These are phyloP conservation scores for Acanthis flammea DNA, from an alignment of 2,797 vertebrate species.

Conservation along the genomic window DNA sequence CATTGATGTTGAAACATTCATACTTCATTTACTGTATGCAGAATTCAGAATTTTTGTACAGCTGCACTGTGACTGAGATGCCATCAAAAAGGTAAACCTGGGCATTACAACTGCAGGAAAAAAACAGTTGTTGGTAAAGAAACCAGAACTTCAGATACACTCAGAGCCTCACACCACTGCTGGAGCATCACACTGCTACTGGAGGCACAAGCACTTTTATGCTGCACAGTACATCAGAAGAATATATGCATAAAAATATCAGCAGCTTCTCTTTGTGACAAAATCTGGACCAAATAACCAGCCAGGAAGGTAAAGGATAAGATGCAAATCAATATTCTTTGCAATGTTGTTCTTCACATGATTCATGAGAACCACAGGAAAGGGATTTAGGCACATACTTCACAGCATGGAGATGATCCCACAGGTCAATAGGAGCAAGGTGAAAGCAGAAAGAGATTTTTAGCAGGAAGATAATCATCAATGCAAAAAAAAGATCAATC, in stretches of 20 bases:
- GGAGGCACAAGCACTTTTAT: neutral
- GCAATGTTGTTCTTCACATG: neutral
- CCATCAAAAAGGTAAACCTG: neutral
- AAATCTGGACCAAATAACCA: neutral
- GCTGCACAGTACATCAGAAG: neutral
- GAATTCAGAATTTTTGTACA: neutral
- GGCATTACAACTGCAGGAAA: neutral
- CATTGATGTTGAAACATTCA: neutral
- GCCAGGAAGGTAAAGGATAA: neutral
- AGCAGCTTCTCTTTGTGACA: neutral
- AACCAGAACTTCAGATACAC: neutral
- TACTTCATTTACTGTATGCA: neutral
- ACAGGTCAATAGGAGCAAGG: neutral
- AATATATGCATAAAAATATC: neutral
- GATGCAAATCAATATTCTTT: neutral
- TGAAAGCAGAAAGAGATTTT: neutral
- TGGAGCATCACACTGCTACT: neutral
- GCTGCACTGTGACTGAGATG: neutral
- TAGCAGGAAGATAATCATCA: neutral
- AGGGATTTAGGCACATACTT: neutral
- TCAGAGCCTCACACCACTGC: neutral
- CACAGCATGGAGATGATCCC: neutral
- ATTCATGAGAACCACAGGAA: neutral
- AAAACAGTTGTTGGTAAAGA: neutral
- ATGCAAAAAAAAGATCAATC: neutral